Evolutionary conservation across 2,113 vertebrate species (phyloP), one percentile per base, ranked within the genome.

Genomic region (Lathamus discolor): DNA sequence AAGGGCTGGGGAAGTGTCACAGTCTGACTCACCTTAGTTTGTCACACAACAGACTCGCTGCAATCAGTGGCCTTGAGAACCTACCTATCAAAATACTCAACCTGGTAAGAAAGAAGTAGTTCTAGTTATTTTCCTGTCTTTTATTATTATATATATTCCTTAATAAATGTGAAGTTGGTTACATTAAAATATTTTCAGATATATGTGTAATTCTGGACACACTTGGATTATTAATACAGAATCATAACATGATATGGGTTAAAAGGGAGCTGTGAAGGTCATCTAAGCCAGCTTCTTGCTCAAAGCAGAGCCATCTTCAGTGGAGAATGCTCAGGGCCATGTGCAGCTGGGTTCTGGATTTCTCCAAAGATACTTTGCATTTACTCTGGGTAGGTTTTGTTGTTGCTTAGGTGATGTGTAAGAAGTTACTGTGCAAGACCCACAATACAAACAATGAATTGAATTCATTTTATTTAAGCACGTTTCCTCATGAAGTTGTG

Each of bases 1-100:
- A 7, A 11, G 99, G 99, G 14, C 96, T 99, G 43, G 97, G 98
- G 91, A 88, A 96, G 3, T 99, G 99, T 80, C 87, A 20, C 67
- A 98, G 90, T 37, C 98, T 99, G 57, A 97, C 59, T 46, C 95
- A 98, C 41, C 98, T 99, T 35, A 99, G 98, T 59, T 66, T 99
- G 97, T 98, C 98, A 8, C 95, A 98, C 92, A 99, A 99, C 98
- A 98, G 83, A 88, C 97, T 99, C 94, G 43, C 19, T 1, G 64
- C 72, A 33, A 97, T 99, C 85, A 61, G 44, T 3, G 98, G 98
- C 49, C 96, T 99, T 85, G 89, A 95, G 31, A 52, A 91, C 8
- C 87, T 99, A 22, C 99, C 98, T 12, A 96, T 99, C 93, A 98
- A 82, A 94, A 73, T 96, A 22, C 98, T 99, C 75, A 96, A 97